Conservation (phyloP, 2,797 vertebrate genomes). For the Liparis tanakae region DNA sequence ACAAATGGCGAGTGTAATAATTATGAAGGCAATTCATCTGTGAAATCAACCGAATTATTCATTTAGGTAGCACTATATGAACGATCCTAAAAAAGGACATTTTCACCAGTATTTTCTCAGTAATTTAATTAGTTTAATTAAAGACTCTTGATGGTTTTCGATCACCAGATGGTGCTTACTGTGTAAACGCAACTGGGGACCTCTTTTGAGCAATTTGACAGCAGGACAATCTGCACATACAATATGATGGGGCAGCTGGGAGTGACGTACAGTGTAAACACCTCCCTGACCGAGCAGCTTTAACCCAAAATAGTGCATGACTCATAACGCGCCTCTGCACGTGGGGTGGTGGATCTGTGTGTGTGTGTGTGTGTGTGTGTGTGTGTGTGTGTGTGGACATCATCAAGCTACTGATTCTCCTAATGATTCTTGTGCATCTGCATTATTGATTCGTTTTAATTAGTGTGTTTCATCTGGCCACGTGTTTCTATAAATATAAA, state of each 20-base stretch:
- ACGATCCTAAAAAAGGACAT: conserved; percentile 1
- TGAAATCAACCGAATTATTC: background rate
- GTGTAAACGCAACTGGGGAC: background rate
- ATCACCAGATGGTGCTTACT: background rate
- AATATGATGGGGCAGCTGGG: conserved; percentile 36
- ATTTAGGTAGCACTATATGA: background rate
- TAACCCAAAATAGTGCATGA: conserved; percentile 56
- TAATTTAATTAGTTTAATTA: conserved; percentile 4
- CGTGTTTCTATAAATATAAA: background rate
- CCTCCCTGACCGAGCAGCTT: conserved; percentile 44
- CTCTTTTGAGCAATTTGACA: conserved; percentile 27
- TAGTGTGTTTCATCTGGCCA: background rate
- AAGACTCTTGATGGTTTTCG: background rate
- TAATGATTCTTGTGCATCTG: conserved; percentile 7
- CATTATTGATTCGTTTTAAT: background rate
- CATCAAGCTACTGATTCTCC: conserved; percentile 13
- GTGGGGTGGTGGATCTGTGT: conserved; percentile 27
- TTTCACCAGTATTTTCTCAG: background rate
- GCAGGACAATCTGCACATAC: conserved; percentile 23
- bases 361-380: conserved; percentile 20
- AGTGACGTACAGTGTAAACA: conserved; percentile 52
- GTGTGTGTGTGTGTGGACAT: conserved; percentile 23
- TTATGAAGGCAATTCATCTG: background rate
- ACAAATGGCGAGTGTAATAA: conserved; percentile 9
- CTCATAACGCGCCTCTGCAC: conserved; percentile 38